A percentile compares a stretch with the other conserved stretches of the same genome.
These are phyloP conservation scores for Campoletis raptor DNA, from an alignment of 2,888 invertebrate species.

Conservation along the genomic window DNA sequence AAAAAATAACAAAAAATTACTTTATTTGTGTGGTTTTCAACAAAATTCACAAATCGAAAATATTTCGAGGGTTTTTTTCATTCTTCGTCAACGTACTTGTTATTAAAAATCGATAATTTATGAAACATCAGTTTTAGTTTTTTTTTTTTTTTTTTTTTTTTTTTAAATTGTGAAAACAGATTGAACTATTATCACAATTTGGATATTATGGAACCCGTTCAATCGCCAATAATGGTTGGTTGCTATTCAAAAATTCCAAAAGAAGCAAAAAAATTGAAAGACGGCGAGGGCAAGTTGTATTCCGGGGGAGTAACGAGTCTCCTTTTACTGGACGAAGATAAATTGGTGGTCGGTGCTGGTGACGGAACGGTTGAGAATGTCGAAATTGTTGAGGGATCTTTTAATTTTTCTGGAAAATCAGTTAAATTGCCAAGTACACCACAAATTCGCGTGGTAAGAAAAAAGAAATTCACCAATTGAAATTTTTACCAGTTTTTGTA, in stretches of 20 bases:
- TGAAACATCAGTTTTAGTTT: background rate
- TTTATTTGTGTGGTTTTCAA: no score
- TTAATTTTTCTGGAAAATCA: slow-evolving; percentile 64
- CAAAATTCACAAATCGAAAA: no score
- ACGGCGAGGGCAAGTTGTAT: slow-evolving; percentile 87
- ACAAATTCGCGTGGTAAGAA: slow-evolving; percentile 84
- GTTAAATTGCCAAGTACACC: slow-evolving; percentile 85
- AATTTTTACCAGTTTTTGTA: no score
- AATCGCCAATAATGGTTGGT: slow-evolving; percentile 88
- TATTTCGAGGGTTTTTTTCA: no score
- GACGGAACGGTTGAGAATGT: slow-evolving; percentile 93
- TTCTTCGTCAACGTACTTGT: no score
- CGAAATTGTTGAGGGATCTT: slow-evolving; percentile 81
- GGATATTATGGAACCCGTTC: slow-evolving; percentile 85
- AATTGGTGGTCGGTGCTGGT: slow-evolving; percentile 92
- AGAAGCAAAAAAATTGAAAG: slow-evolving; percentile 85
- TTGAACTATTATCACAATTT: slow-evolving; percentile 88
- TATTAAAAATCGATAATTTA: no score
- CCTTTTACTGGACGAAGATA: slow-evolving; percentile 87
- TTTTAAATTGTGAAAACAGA: slow-evolving; percentile 76
- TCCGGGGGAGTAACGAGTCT: slow-evolving; percentile 89
- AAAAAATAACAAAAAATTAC: no score
- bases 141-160: background rate
- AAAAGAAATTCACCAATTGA: background rate
- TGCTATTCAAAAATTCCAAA: slow-evolving; percentile 89